Evolutionary conservation across 2,113 vertebrate genomes (phyloP).

Genomic region (Parus major): DNA sequence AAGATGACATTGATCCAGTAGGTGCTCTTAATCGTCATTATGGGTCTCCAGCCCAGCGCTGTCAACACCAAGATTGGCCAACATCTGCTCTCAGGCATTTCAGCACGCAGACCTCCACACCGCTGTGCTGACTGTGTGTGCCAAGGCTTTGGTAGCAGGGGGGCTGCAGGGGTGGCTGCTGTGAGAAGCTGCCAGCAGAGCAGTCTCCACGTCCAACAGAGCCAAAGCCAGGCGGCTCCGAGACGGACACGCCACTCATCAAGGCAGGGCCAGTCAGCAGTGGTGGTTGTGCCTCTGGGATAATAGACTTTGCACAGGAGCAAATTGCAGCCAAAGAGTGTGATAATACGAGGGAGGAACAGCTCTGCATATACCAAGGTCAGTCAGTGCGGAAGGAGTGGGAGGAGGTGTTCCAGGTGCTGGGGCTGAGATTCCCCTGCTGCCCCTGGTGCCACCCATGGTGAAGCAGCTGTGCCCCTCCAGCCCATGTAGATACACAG

Average conservation of each 20-base stretch:
- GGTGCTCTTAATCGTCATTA: background rate
- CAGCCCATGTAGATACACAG: background rate
- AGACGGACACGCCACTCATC: accelerated
- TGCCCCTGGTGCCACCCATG: background rate
- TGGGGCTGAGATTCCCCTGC: background rate
- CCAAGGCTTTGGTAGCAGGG: background rate
- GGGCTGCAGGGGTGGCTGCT: background rate
- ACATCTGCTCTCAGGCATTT: background rate
- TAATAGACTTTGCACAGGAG: background rate
- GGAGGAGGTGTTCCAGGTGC: background rate
- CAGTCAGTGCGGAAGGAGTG: background rate
- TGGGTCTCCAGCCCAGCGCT: background rate
- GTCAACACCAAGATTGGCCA: background rate
- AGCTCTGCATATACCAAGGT: background rate
- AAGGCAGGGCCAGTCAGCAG: background rate
- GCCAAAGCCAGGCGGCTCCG: background rate
- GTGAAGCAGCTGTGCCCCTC: background rate
- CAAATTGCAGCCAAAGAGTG: background rate
- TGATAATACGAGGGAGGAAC: background rate
- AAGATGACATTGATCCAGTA: background rate
- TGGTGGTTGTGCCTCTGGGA: background rate
- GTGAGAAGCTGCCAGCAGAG: background rate
- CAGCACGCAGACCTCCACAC: background rate
- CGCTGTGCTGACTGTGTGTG: accelerated
- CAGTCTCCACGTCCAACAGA: background rate